phyloP scores from a whole-genome alignment of 2,888 invertebrate species.

The Stramonita haemastoma region DNA sequence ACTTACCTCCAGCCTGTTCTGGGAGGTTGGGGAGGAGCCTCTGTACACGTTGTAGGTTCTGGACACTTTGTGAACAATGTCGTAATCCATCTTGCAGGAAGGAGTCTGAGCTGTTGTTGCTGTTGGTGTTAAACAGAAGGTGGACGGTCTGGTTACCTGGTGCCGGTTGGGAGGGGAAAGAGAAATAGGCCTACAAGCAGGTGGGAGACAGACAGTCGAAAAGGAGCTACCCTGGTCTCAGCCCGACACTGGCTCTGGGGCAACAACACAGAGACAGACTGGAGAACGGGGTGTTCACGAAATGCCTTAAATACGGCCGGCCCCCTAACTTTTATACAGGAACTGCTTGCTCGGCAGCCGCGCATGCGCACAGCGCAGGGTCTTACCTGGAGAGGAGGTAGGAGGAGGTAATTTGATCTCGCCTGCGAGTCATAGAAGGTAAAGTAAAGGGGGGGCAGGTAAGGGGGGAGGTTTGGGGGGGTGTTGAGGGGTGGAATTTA shows the following conservation, averaged over 20 bases:
- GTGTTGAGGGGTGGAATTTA: neutral
- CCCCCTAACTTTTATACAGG: slow-evolving; percentile 61
- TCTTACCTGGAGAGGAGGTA: slow-evolving; percentile 4
- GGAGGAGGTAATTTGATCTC: slow-evolving; percentile 44
- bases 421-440: slow-evolving; percentile 43
- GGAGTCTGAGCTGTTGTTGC: neutral
- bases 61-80: slow-evolving; percentile 56
- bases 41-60: slow-evolving; percentile 76
- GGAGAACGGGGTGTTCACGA: slow-evolving; percentile 59
- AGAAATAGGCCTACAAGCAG: slow-evolving; percentile 52
- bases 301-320: slow-evolving; percentile 69
- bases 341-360: slow-evolving; percentile 42
- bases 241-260: slow-evolving; percentile 54
- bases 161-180: slow-evolving; percentile 4
- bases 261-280: slow-evolving; percentile 44
- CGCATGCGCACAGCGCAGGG: slow-evolving; percentile 45
- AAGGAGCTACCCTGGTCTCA: slow-evolving; percentile 51
- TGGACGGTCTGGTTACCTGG: neutral
- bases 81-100: slow-evolving; percentile 49
- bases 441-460: slow-evolving; percentile 24
- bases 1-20: slow-evolving; percentile 76
- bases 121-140: neutral
- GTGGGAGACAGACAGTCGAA: slow-evolving; percentile 53
- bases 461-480: neutral
- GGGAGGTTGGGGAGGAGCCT: slow-evolving; percentile 75